These are phyloP conservation scores for Xestia c-nigrum DNA, from an alignment of 2,888 invertebrate species.

Conservation along the genomic window DNA sequence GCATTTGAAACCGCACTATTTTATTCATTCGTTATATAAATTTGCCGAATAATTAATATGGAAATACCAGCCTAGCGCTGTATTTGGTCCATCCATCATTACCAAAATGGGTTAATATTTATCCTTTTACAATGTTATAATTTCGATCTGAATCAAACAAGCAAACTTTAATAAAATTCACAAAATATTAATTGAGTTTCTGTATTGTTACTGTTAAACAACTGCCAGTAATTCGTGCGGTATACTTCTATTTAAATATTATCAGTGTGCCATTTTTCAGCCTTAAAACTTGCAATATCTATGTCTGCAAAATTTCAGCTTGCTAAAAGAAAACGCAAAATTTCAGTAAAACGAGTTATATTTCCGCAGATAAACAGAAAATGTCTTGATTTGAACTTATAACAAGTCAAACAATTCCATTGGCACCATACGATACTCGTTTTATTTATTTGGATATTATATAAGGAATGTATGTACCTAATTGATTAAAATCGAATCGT, in stretches of 20 bases:
- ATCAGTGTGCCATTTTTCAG: slow-evolving; percentile 5
- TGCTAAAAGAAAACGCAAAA: slow-evolving; percentile 3
- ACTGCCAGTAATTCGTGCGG: neutral
- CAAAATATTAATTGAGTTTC: neutral
- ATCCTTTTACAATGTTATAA: neutral
- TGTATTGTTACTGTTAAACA: slow-evolving; percentile 1
- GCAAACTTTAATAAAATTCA: neutral
- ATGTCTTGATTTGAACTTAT: neutral
- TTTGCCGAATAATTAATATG: slow-evolving; percentile 18
- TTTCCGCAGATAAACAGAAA: slow-evolving; percentile 2
- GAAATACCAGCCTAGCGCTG: neutral
- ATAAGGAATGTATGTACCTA: neutral
- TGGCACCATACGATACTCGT: neutral
- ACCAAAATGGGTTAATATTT: neutral
- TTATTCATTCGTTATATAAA: slow-evolving; percentile 1
- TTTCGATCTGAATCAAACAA: slow-evolving; percentile 1
- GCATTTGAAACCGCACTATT: neutral
- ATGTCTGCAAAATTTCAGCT: neutral
- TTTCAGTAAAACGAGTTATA: neutral
- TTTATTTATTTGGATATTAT: neutral
- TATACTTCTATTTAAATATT: neutral
- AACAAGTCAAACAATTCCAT: neutral
- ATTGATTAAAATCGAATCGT: neutral
- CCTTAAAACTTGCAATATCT: slow-evolving; percentile 4
- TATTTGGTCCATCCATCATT: neutral